These are phyloP conservation scores for Trogon melanurus DNA, from an alignment of 2,113 vertebrate genomes.

Conservation along the genomic window DNA sequence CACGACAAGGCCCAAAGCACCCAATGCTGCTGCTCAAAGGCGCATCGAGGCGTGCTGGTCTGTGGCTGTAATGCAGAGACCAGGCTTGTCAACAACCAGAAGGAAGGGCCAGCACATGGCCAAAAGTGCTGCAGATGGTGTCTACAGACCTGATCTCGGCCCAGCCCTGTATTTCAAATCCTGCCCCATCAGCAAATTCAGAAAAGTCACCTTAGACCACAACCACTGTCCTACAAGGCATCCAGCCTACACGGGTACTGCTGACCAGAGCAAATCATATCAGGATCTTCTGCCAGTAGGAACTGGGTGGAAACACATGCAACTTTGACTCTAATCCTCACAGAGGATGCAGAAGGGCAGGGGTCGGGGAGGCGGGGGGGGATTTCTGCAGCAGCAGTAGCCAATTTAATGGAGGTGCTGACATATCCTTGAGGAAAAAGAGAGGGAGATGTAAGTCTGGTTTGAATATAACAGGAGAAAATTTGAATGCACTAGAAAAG, in stretches of 20 bases:
- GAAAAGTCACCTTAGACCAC: not conserved
- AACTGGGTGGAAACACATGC: not conserved
- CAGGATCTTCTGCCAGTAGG: not conserved
- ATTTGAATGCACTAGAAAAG: accelerated
- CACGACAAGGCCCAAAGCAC: not conserved
- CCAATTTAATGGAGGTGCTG: not conserved
- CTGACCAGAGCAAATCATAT: accelerated
- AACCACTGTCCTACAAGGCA: not conserved
- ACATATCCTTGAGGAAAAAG: not conserved
- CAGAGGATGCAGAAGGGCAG: not conserved
- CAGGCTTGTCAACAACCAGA: accelerated
- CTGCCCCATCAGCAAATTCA: not conserved
- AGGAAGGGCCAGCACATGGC: not conserved
- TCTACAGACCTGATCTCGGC: not conserved
- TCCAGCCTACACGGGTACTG: accelerated
- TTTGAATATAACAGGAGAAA: not conserved
- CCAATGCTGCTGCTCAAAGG: not conserved
- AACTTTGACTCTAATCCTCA: not conserved
- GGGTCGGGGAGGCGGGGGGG: too few species aligned
- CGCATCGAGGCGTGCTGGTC: accelerated
- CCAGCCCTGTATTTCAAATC: not conserved
- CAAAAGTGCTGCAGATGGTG: accelerated
- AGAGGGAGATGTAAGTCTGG: not conserved
- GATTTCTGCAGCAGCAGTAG: not conserved
- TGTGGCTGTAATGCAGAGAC: not conserved